Percentiles rank a stretch among this genome's conserved stretches.
These are phyloP conservation scores for Typhlichthys eigenmanni DNA, from an alignment of 2,797 vertebrate genomes.

Conservation along the genomic window DNA sequence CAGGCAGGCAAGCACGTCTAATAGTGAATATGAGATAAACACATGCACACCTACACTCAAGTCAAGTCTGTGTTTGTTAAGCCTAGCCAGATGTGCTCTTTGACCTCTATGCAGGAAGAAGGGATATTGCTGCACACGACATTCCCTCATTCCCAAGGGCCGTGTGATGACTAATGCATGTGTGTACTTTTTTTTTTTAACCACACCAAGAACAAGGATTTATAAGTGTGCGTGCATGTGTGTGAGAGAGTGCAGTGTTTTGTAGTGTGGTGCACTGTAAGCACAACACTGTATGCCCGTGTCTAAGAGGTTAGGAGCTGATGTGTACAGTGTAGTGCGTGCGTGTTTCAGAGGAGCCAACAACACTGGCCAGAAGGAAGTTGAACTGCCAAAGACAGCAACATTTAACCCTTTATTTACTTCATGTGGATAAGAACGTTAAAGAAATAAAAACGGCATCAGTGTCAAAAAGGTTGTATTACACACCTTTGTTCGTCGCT, in stretches of 20 bases:
- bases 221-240: constrained; percentile 5
- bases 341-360: too few species aligned
- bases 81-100: constrained; percentile 41
- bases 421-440: neutral
- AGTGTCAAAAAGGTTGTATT: too few species aligned
- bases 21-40: neutral
- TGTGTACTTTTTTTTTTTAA: neutral
- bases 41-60: constrained; percentile 10
- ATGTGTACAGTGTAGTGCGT: too few species aligned
- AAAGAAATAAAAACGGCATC: neutral
- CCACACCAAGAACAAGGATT: neutral
- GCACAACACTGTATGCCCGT: too few species aligned
- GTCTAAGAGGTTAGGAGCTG: too few species aligned
- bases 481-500: constrained; percentile 67
- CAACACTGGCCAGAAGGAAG: constrained; percentile 17
- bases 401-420: constrained; percentile 15
- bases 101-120: constrained; percentile 29
- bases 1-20: neutral
- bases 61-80: neutral
- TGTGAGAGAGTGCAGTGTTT: neutral
- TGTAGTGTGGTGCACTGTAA: neutral
- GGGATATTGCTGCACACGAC: constrained; percentile 6
- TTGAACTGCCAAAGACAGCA: constrained; percentile 17
- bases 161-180: neutral
- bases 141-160: neutral